These are phyloP conservation scores for Spodoptera litura DNA, from an alignment of 1,140 invertebrate species.

Conservation along the genomic window DNA sequence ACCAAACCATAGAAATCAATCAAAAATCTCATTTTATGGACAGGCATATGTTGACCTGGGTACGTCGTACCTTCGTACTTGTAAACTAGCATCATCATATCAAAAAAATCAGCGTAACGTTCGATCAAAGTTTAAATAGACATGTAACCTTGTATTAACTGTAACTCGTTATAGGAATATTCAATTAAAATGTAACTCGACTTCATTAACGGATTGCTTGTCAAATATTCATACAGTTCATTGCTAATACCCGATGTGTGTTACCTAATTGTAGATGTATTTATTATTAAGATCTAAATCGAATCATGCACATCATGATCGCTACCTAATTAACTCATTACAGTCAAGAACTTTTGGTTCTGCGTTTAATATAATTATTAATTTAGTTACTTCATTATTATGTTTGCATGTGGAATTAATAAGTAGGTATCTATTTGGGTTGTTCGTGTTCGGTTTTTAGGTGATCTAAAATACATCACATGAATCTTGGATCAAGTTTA, in stretches of 20 bases:
- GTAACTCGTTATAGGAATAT: not conserved
- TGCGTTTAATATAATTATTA: conserved; percentile 1
- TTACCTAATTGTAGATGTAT: conserved; percentile 8
- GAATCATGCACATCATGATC: conserved; percentile 4
- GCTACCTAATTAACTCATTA: conserved; percentile 17
- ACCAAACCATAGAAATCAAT: too few species aligned
- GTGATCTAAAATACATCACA: too few species aligned
- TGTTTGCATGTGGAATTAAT: too few species aligned
- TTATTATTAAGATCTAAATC: conserved; percentile 31
- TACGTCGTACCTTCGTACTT: too few species aligned
- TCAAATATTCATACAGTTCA: not conserved
- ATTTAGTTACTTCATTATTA: too few species aligned
- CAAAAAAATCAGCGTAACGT: too few species aligned
- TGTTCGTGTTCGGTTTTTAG: too few species aligned
- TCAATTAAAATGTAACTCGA: not conserved
- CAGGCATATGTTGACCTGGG: too few species aligned
- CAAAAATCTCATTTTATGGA: too few species aligned
- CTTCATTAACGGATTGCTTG: not conserved
- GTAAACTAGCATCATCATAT: too few species aligned
- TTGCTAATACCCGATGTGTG: not conserved
- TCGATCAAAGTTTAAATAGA: not conserved
- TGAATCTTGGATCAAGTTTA: too few species aligned
- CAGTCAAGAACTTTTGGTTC: conserved; percentile 8
- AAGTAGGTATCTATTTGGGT: too few species aligned
- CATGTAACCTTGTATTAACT: not conserved